These are phyloP conservation scores for Acleris emargana DNA, from an alignment of 2,888 invertebrate genomes.

Conservation along the genomic window DNA sequence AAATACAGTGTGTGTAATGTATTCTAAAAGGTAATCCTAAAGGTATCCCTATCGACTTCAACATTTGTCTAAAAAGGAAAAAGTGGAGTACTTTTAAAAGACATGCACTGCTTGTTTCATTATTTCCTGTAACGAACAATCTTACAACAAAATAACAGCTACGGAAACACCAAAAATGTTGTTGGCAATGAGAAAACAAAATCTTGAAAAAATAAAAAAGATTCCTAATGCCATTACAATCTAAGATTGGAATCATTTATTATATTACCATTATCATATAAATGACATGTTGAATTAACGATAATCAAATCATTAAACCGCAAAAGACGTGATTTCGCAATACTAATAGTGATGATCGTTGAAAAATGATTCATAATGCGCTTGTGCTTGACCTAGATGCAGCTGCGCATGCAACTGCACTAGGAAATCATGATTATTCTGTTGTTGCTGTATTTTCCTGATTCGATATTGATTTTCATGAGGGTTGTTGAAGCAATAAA, in stretches of 20 bases:
- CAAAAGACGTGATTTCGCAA: conserved; percentile 42
- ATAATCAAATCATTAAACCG: conserved; percentile 36
- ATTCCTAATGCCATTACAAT: not conserved
- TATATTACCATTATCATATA: conserved; percentile 26
- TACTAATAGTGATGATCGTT: conserved; percentile 51
- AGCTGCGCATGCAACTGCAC: conserved; percentile 44
- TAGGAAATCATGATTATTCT: conserved; percentile 40
- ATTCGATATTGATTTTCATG: conserved; percentile 22
- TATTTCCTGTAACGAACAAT: too few relatives aligned
- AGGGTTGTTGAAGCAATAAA: not conserved
- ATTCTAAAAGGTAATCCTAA: too few relatives aligned
- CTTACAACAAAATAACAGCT: too few relatives aligned
- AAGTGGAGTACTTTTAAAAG: too few relatives aligned
- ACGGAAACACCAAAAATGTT: not conserved
- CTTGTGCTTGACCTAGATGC: conserved; percentile 60
- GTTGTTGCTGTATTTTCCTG: conserved; percentile 20
- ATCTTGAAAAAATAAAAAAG: not conserved
- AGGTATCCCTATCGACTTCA: too few relatives aligned
- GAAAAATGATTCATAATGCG: conserved; percentile 60
- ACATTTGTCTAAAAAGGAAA: too few relatives aligned
- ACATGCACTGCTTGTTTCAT: too few relatives aligned
- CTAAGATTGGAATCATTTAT: conserved; percentile 6
- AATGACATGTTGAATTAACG: conserved; percentile 27
- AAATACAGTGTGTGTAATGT: too few relatives aligned
- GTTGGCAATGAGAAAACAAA: not conserved